phyloP scores from a whole-genome alignment of 2,797 vertebrate genomes.

The Nannoperca obscura region DNA sequence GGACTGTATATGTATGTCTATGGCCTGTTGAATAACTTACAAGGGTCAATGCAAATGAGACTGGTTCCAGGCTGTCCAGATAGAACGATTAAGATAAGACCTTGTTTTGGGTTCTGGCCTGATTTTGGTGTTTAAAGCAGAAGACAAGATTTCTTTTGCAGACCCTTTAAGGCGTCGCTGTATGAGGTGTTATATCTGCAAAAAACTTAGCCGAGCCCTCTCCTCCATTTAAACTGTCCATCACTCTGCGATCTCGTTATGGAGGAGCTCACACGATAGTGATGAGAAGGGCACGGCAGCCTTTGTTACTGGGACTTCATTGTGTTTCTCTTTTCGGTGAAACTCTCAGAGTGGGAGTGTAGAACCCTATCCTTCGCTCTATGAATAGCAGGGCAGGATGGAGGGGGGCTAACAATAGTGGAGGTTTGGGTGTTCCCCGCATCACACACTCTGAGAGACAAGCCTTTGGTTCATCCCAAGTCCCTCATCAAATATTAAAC shows the following conservation, averaged over 20 bases:
- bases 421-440: conserved; percentile 82
- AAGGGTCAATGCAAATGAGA: no score
- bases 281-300: conserved; percentile 69
- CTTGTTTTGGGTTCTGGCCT: not conserved
- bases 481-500: conserved; percentile 84
- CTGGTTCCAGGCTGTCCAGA: not conserved
- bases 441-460: conserved; percentile 74
- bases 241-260: conserved; percentile 46
- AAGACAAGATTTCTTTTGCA: not conserved
- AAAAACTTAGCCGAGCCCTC: conserved; percentile 39
- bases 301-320: conserved; percentile 78
- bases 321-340: conserved; percentile 75
- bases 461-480: conserved; percentile 77
- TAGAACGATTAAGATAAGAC: not conserved
- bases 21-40: not conserved
- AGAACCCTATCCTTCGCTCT: conserved; percentile 77
- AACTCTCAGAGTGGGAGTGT: conserved; percentile 68
- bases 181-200: conserved; percentile 28
- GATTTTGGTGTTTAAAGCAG: not conserved
- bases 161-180: not conserved
- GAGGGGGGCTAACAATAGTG: conserved; percentile 74
- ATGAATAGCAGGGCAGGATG: conserved; percentile 75
- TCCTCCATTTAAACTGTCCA: conserved; percentile 51
- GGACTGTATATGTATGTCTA: not conserved
- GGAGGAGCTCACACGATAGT: conserved; percentile 66